These are phyloP conservation scores for human (Homo sapiens) DNA, from an alignment of 2,113 vertebrate genomes.

Conservation along the genomic window DNA sequence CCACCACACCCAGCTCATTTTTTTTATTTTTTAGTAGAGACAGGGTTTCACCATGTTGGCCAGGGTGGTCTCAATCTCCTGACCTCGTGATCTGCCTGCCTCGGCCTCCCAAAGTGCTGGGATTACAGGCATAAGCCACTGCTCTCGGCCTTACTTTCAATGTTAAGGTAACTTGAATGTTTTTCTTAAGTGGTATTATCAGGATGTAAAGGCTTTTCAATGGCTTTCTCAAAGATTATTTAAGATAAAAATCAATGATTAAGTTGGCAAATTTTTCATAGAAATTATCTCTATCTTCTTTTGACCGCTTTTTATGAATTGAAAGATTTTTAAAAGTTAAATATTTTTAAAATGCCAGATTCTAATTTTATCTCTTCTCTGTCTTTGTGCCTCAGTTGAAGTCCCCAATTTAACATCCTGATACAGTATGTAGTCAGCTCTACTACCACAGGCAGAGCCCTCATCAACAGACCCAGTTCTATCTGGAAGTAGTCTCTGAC, in stretches of 20 bases:
- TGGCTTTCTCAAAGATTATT: not conserved
- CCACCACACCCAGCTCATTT: too few relatives aligned
- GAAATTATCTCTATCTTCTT: not conserved
- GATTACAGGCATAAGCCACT: too few relatives aligned
- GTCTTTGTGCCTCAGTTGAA: not conserved
- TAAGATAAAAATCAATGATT: not conserved
- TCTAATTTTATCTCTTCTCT: constrained; percentile 1
- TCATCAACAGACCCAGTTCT: not conserved
- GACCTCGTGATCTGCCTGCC: too few relatives aligned
- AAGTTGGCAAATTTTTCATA: not conserved
- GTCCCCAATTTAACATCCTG: not conserved
- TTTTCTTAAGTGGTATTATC: not conserved
- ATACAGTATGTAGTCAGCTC: not conserved
- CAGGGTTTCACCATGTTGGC: too few relatives aligned
- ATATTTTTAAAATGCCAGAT: not conserved
- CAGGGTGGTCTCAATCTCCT: too few relatives aligned
- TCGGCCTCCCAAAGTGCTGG: too few relatives aligned
- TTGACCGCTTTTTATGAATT: not conserved
- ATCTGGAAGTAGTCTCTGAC: not conserved
- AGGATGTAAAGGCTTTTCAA: not conserved
- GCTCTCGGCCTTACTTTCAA: not conserved
- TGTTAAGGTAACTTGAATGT: not conserved
- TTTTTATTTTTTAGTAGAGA: too few relatives aligned
- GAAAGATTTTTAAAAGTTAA: not conserved
- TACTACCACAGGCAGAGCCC: not conserved